Evolutionary conservation across 2,113 vertebrate genomes (phyloP).

Genomic region (Hippocampus guttulatus): DNA sequence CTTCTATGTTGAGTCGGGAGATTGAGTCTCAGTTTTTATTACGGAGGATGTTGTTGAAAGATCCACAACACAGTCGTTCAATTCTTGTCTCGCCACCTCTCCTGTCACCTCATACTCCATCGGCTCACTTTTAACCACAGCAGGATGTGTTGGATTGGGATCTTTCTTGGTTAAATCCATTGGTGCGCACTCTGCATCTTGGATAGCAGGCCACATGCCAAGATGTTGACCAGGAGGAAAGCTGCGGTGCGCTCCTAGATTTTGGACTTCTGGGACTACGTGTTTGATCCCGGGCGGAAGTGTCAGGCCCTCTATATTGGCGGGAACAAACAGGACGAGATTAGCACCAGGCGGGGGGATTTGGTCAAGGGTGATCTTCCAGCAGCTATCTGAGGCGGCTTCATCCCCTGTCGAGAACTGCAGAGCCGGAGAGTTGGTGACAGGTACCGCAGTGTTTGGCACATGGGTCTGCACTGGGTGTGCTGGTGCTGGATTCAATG

Average conservation of each 20-base stretch:
- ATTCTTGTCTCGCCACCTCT: slow-evolving; percentile 2
- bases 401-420: neutral
- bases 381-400: slow-evolving; percentile 22
- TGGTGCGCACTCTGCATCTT: slow-evolving; percentile 16
- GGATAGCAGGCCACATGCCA: neutral
- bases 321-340: slow-evolving; percentile 63
- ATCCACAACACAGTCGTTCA: neutral
- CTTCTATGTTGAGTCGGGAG: neutral
- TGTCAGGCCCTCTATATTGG: slow-evolving; percentile 11
- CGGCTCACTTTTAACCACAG: slow-evolving; percentile 42
- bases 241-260: neutral
- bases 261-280: slow-evolving; percentile 5
- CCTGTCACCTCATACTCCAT: slow-evolving; percentile 25
- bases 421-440: neutral
- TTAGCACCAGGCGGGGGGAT: slow-evolving; percentile 47
- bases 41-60: neutral
- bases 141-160: neutral
- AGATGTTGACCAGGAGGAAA: neutral
- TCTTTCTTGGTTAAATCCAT: slow-evolving; percentile 53
- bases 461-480: neutral
- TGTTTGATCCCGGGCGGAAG: slow-evolving; percentile 14
- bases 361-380: slow-evolving; percentile 60
- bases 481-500: neutral
- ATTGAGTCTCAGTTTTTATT: slow-evolving; percentile 8
- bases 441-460: slow-evolving; percentile 2